Evolutionary conservation across 2,113 vertebrate genomes (phyloP).

Genomic region (Melierax canorus): DNA sequence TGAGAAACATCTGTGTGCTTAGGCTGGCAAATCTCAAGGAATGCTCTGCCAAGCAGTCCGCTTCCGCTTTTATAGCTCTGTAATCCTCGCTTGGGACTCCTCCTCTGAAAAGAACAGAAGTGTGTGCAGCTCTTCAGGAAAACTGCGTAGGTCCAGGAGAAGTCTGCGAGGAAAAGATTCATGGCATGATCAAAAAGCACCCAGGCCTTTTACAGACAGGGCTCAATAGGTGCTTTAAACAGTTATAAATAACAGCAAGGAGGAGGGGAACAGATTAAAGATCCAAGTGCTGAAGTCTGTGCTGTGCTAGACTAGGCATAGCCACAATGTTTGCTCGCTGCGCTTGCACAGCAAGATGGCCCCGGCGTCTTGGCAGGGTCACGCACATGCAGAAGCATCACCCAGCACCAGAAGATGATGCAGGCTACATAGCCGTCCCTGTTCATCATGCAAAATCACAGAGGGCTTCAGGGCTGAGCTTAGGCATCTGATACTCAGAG

Average conservation of each 20-base stretch:
- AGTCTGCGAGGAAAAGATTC: slow-evolving; percentile 40
- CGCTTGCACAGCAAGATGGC: neutral
- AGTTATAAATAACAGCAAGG: slow-evolving; percentile 19
- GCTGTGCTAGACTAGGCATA: neutral
- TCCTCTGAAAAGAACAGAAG: neutral
- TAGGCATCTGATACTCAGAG: neutral
- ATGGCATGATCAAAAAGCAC: slow-evolving; percentile 48
- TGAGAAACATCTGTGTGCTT: slow-evolving; percentile 85
- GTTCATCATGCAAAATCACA: accelerated
- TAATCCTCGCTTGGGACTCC: slow-evolving; percentile 56
- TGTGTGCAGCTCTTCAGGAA: neutral
- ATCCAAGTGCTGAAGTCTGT: neutral
- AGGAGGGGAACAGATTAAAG: slow-evolving; percentile 34
- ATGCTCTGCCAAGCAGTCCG: slow-evolving; percentile 21
- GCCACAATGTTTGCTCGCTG: neutral
- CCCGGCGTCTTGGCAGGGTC: accelerated
- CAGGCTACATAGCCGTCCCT: accelerated
- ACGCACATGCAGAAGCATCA: accelerated
- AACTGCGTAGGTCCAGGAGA: neutral
- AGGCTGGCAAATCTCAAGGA: slow-evolving; percentile 75
- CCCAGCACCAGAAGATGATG: accelerated
- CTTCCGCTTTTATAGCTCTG: slow-evolving; percentile 53
- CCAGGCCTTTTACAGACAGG: slow-evolving; percentile 46
- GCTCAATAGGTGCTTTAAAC: neutral
- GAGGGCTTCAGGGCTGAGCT: neutral